These are phyloP conservation scores for Phyllotreta cruciferae DNA, from an alignment of 2,888 invertebrate genomes.

Conservation along the genomic window DNA sequence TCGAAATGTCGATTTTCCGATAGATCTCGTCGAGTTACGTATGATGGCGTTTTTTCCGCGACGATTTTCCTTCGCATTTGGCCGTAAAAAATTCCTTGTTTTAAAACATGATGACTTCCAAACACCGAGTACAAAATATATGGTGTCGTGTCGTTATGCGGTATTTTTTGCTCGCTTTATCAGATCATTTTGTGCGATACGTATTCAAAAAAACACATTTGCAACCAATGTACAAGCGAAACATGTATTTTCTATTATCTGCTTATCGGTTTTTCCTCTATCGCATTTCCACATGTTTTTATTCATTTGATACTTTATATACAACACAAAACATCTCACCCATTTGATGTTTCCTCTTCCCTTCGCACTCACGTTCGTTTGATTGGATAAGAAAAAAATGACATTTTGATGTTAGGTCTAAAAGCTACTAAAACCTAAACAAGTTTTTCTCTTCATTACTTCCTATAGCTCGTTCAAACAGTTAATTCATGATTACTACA, in stretches of 20 bases:
- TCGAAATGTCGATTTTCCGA: too few species aligned
- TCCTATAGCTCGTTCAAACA: too few species aligned
- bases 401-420: background rate
- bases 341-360: conserved; percentile 1
- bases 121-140: too few species aligned
- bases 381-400: background rate
- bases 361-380: background rate
- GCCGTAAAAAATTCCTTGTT: too few species aligned
- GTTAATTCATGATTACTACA: too few species aligned
- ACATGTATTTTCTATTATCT: background rate
- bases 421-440: background rate
- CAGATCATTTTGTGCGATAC: background rate
- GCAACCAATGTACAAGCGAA: background rate
- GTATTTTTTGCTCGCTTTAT: background rate
- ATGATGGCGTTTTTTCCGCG: too few species aligned
- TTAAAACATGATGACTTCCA: too few species aligned
- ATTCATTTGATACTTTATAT: conserved; percentile 10
- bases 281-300: conserved; percentile 5
- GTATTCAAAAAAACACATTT: background rate
- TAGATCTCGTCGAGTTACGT: too few species aligned
- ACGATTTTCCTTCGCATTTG: too few species aligned
- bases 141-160: too few species aligned
- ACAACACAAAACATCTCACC: conserved; percentile 1
- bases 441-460: too few species aligned
- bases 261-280: conserved; percentile 3